Percentiles rank a stretch among this genome's conserved stretches.
These are phyloP conservation scores for Drosophila parabipectinata DNA, from an alignment of 1,140 invertebrate species.

Conservation along the genomic window DNA sequence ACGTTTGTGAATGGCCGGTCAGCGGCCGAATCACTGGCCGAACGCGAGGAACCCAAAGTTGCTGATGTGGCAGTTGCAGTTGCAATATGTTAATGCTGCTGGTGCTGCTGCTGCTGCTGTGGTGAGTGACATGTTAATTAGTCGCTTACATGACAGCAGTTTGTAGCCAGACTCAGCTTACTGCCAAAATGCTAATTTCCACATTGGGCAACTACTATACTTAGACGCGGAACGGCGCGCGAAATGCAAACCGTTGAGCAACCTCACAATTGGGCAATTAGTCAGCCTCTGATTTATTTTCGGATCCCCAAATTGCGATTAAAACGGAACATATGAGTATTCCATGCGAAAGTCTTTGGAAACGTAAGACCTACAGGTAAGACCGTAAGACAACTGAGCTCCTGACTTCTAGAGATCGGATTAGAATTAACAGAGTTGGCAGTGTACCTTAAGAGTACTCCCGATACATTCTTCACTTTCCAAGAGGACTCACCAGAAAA, in stretches of 20 bases:
- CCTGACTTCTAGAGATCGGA: no score
- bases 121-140: constrained; percentile 83
- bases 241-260: constrained; percentile 50
- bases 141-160: constrained; percentile 82
- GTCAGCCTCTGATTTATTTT: constrained; percentile 73
- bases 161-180: constrained; percentile 60
- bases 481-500: no score
- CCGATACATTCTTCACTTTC: no score
- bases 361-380: neutral
- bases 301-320: constrained; percentile 31
- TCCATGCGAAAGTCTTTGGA: neutral
- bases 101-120: constrained; percentile 18
- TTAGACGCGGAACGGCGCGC: constrained; percentile 29
- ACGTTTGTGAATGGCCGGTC: constrained; percentile 50
- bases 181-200: constrained; percentile 75
- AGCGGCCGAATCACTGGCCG: constrained; percentile 4
- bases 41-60: neutral
- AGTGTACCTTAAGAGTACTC: no score
- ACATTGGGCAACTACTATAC: constrained; percentile 54
- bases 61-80: constrained; percentile 23
- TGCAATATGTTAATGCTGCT: constrained; percentile 15
- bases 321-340: constrained; percentile 15
- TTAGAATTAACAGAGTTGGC: no score
- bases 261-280: constrained; percentile 52
- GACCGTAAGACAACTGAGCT: no score